Conservation (phyloP, 2,888 invertebrate genomes). For the Augochlorella aurata region DNA sequence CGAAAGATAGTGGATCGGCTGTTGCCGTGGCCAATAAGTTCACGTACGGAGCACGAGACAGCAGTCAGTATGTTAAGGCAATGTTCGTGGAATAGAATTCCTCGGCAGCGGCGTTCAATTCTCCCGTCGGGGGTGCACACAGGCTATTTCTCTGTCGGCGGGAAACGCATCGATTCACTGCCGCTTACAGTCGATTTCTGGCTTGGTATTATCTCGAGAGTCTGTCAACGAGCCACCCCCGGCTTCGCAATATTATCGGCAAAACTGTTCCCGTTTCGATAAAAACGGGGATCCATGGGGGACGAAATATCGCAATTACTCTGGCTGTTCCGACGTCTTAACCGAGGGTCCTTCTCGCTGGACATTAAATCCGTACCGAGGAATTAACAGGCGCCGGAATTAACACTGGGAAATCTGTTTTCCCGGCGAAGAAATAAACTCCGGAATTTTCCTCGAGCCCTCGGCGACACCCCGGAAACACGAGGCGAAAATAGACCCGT, state of each 20-base stretch:
- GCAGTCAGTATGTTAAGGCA: slow-evolving; percentile 41
- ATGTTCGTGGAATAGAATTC: slow-evolving; percentile 39
- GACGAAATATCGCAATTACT: slow-evolving; percentile 78
- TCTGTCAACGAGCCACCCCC: background rate
- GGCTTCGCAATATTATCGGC: slow-evolving; percentile 64
- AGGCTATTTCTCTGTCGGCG: slow-evolving; percentile 23
- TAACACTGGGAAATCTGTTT: slow-evolving; percentile 53
- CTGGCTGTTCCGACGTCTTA: slow-evolving; percentile 17
- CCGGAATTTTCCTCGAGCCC: slow-evolving; percentile 36
- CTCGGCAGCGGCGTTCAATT: slow-evolving; percentile 20
- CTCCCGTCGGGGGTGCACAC: slow-evolving; percentile 20
- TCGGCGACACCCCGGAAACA: background rate
- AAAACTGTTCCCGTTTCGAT: slow-evolving; percentile 60
- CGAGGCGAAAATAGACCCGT: background rate
- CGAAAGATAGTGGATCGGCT: slow-evolving; percentile 4
- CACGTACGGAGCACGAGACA: background rate
- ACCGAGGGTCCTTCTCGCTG: slow-evolving; percentile 1
- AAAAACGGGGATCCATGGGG: slow-evolving; percentile 23
- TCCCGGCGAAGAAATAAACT: slow-evolving; percentile 37
- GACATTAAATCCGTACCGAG: slow-evolving; percentile 66
- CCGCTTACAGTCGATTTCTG: slow-evolving; percentile 55
- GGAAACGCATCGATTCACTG: slow-evolving; percentile 44
- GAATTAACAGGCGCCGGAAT: slow-evolving; percentile 45
- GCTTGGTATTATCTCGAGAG: slow-evolving; percentile 54
- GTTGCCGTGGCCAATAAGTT: background rate